Evolutionary conservation across 2,797 vertebrate species (phyloP), one percentile per base, ranked within the genome.

Genomic region (Notolepis coatsorum): DNA sequence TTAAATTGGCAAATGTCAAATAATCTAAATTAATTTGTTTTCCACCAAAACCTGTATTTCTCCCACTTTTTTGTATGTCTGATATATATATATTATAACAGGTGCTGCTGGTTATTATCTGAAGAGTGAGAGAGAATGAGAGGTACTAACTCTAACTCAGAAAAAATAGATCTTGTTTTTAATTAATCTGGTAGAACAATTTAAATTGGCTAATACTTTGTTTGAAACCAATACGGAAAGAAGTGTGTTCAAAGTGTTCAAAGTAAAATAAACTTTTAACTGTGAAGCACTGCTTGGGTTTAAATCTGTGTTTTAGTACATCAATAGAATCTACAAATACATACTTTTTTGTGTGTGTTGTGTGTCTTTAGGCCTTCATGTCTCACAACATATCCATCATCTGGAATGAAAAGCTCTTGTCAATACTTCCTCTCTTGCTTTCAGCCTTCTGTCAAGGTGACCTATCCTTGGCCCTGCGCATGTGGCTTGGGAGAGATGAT

Each of bases 381-480:
- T 54, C 12, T 17, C n/a, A 15, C 15, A 37, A n/a, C n/a, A 17
- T 4, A 39, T 49, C 6, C 30, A 58, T 67, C 1, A 47, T 2
- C 24, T 7, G 15, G 3, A 35, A 9, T 38, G 1, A 54, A 62
- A 21, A 7, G 8, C 1, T 60, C 10, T 18, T 45, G 4, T 42
- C 10, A 38, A 12, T 31, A 10, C 64, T 15, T 56, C 8, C 9
- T 18, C 18, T 50, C 25, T 54, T 54, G 24, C 65, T 75, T 66
- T 67, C 60, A 63, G 13, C 23, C 68, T 37, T 54, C 48, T 42
- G 71, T 46, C 56, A 84, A 80, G 62, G 69, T 79, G 70, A 82
- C 78, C 64, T 27, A n/a, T 42, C 52, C 13, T 38, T 52, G 51
- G 24, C 8, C 2, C 30, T 51, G 65, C 54, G 63, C 25, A 7